These are phyloP conservation scores for Lepus townsendii DNA, from an alignment of 2,797 vertebrate species.

Conservation along the genomic window DNA sequence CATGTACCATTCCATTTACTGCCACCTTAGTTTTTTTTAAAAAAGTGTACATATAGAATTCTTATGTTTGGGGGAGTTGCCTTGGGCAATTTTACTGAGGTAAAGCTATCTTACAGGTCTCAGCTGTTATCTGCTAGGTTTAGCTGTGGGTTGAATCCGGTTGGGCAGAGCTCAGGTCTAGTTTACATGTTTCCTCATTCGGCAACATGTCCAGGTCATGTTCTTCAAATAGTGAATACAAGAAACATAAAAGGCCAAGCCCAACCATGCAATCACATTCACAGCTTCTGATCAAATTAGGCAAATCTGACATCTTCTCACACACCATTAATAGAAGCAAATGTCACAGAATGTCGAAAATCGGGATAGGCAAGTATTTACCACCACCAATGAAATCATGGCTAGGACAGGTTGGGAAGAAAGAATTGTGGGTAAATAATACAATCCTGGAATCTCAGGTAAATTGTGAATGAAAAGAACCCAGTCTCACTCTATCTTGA, in stretches of 20 bases:
- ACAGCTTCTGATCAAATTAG: constrained; percentile 35
- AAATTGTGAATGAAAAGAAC: not conserved
- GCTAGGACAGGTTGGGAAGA: not conserved
- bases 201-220: not conserved
- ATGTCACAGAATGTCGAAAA: not conserved
- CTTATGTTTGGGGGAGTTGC: not conserved
- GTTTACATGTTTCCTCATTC: not conserved
- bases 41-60: not conserved
- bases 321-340: constrained; percentile 6
- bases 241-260: not conserved
- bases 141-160: constrained; percentile 1
- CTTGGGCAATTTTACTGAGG: not conserved
- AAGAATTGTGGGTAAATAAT: constrained; percentile 22
- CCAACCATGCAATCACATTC: not conserved
- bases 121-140: not conserved
- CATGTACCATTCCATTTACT: not conserved
- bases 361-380: not conserved
- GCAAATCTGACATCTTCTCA: constrained; percentile 39
- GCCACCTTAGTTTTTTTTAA: not conserved
- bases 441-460: not conserved
- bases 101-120: not conserved
- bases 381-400: not conserved
- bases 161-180: not conserved
- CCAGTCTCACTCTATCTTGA: not conserved
- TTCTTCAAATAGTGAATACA: not conserved